phyloP scores from a whole-genome alignment of 2,113 vertebrate species.

The Balaeniceps rex region DNA sequence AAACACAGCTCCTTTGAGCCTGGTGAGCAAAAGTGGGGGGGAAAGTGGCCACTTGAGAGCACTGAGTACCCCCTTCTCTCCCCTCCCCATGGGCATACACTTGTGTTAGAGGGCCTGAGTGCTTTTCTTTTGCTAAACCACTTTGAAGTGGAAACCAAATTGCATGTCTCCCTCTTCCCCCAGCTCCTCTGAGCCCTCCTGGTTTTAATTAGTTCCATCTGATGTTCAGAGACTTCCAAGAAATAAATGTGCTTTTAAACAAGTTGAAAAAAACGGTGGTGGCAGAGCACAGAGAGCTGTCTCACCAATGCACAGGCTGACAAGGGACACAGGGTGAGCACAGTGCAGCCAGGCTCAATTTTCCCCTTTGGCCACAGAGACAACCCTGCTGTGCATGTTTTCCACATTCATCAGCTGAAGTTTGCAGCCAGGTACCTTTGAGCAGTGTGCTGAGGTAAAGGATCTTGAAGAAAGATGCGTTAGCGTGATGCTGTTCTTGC shows the following conservation, averaged over 20 bases:
- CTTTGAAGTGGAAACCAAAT: slow-evolving; percentile 61
- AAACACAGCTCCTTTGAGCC: background rate
- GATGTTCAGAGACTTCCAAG: slow-evolving; percentile 40
- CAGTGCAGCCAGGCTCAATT: background rate
- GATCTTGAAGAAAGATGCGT: accelerated
- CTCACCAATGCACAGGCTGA: background rate
- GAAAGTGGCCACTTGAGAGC: background rate
- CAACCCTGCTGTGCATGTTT: background rate
- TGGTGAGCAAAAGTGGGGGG: background rate
- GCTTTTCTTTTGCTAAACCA: slow-evolving; percentile 21
- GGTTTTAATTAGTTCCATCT: slow-evolving; percentile 64
- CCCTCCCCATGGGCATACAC: background rate
- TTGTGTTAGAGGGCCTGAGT: background rate
- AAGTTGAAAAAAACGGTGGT: background rate
- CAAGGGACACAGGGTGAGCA: background rate
- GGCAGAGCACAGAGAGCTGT: background rate
- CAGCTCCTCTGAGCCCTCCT: background rate
- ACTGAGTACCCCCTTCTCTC: background rate
- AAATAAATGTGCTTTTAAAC: slow-evolving; percentile 41
- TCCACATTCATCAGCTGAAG: background rate
- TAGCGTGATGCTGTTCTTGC: background rate
- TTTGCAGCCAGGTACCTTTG: background rate
- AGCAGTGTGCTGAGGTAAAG: background rate
- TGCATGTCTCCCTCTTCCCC: background rate
- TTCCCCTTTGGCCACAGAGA: background rate